Evolutionary conservation across 2,888 invertebrate genomes (phyloP).

Genomic region (Tiliacea citrago): DNA sequence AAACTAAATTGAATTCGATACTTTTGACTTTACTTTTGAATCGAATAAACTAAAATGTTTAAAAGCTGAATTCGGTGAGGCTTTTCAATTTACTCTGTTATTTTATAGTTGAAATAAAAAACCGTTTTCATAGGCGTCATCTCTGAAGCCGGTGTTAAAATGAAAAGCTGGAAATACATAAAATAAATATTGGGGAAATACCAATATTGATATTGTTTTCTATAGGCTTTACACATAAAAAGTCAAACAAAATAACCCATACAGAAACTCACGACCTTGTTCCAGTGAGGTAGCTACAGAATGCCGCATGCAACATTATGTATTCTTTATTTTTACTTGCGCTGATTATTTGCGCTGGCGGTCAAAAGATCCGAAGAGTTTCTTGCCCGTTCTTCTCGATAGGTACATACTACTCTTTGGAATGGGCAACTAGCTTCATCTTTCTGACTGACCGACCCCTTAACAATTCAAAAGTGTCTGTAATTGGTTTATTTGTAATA

Average conservation of each 20-base stretch:
- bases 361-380: background rate
- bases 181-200: slow-evolving; percentile 17
- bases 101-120: slow-evolving; percentile 40
- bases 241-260: background rate
- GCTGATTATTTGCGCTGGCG: background rate
- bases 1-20: slow-evolving; percentile 59
- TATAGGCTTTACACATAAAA: background rate
- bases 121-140: slow-evolving; percentile 28
- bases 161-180: slow-evolving; percentile 18
- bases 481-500: too few relatives aligned
- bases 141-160: slow-evolving; percentile 6
- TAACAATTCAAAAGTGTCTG: too few relatives aligned
- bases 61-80: slow-evolving; percentile 25
- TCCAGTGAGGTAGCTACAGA: too few relatives aligned
- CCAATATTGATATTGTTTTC: background rate
- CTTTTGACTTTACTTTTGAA: slow-evolving; percentile 39
- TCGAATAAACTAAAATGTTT: slow-evolving; percentile 60
- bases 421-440: too few relatives aligned
- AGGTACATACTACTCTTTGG: too few relatives aligned
- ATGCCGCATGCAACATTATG: background rate
- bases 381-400: too few relatives aligned
- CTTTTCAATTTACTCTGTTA: slow-evolving; percentile 37
- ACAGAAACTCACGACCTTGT: background rate
- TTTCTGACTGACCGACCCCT: too few relatives aligned
- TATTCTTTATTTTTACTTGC: background rate